A percentile compares a stretch with the other conserved stretches of the same genome.
Conservation (phyloP, 2,113 vertebrate species). For the Piprites chloris region DNA sequence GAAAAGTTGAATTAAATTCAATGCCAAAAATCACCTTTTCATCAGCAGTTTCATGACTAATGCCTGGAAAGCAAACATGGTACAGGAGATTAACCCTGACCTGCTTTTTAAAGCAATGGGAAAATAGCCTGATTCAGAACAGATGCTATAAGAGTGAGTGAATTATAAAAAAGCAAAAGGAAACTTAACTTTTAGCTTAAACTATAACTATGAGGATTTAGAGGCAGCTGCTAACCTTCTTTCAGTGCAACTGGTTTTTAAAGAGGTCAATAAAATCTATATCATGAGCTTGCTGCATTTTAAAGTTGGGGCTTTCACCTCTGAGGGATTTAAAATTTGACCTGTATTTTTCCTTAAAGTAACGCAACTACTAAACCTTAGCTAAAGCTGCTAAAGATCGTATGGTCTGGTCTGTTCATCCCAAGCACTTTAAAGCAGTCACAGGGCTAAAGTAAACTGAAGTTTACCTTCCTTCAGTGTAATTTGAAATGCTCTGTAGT, state of each 20-base stretch:
- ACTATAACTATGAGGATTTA: constrained; percentile 60
- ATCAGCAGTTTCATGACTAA: constrained; percentile 83
- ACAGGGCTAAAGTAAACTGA: background rate
- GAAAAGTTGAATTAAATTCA: constrained; percentile 95
- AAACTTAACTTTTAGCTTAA: constrained; percentile 65
- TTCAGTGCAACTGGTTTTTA: constrained; percentile 51
- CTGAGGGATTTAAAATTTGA: constrained; percentile 24
- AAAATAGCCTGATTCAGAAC: constrained; percentile 77
- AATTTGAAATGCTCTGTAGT: background rate
- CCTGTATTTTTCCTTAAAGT: background rate
- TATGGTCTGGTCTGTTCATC: background rate
- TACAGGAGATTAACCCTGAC: constrained; percentile 76
- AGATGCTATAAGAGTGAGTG: constrained; percentile 64
- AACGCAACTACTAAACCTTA: background rate
- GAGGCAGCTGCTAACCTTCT: constrained; percentile 37
- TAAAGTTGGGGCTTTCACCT: background rate
- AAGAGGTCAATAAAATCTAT: constrained; percentile 50
- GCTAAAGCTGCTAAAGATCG: background rate
- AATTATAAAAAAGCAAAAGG: constrained; percentile 61
- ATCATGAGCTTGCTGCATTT: background rate
- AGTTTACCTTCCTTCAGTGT: background rate
- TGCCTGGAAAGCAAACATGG: constrained; percentile 78
- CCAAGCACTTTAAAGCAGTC: background rate
- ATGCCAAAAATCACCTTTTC: constrained; percentile 95
- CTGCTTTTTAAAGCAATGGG: constrained; percentile 75